phyloP scores from a whole-genome alignment of 1,140 invertebrate genomes.

The Rhagoletis zephyria region DNA sequence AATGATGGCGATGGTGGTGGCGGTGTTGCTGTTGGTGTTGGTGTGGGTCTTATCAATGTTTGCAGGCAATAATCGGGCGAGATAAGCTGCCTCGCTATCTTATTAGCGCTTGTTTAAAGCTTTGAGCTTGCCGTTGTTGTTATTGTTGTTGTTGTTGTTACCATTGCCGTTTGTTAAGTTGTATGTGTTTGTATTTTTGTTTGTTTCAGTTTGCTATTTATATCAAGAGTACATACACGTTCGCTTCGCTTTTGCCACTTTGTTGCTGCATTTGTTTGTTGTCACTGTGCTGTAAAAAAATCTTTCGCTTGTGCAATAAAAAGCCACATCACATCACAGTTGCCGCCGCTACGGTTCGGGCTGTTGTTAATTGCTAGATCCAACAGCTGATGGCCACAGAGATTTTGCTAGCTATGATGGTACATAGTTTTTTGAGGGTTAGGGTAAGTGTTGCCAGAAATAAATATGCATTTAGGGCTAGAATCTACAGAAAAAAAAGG shows the following conservation, averaged over 20 bases:
- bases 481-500: too few relatives aligned
- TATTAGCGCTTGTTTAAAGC: slow-evolving; percentile 37
- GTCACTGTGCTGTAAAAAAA: slow-evolving; percentile 5
- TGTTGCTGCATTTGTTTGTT: neutral
- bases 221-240: neutral
- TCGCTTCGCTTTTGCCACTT: neutral
- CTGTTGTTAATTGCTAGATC: neutral
- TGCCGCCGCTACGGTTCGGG: neutral
- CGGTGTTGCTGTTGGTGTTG: neutral
- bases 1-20: neutral
- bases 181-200: neutral
- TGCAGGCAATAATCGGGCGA: slow-evolving; percentile 25
- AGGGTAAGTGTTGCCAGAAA: too few relatives aligned
- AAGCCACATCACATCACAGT: neutral
- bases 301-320: slow-evolving; percentile 16
- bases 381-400: neutral
- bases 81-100: slow-evolving; percentile 26
- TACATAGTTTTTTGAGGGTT: too few relatives aligned
- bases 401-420: neutral
- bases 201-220: neutral
- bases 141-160: neutral
- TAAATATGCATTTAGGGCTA: too few relatives aligned
- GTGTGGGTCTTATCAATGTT: neutral
- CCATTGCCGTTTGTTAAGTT: neutral
- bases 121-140: neutral